Conservation (phyloP, 1,140 invertebrate genomes). For the Pseudomyrmex sp. region DNA sequence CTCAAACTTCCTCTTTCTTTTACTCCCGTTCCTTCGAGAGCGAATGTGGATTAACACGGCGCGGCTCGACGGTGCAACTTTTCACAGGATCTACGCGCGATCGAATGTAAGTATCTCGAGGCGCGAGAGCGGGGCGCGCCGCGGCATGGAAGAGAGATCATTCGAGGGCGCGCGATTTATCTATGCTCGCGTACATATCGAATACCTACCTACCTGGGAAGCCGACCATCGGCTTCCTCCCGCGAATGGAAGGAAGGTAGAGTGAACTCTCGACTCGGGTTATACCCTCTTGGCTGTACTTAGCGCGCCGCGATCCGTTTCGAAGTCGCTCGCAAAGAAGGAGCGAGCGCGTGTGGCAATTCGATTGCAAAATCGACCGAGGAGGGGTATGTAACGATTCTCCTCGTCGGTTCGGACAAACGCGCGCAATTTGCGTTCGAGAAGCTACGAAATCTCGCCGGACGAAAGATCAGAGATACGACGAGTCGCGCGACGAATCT, state of each 20-base stretch:
- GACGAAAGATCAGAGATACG: not conserved
- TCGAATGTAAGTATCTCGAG: conserved; percentile 39
- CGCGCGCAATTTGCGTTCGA: conserved; percentile 18
- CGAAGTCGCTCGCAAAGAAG: conserved; percentile 70
- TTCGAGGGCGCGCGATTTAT: conserved; percentile 53
- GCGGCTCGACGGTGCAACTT: conserved; percentile 5
- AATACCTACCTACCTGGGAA: conserved; percentile 51
- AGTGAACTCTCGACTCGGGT: not conserved
- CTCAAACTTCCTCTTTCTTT: conserved; percentile 8
- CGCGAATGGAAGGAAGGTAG: conserved; percentile 56
- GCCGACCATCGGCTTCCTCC: conserved; percentile 55
- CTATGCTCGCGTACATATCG: conserved; percentile 46
- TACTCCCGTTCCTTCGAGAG: not conserved
- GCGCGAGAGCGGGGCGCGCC: conserved; percentile 6
- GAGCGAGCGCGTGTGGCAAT: conserved; percentile 76
- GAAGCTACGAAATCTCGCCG: not conserved
- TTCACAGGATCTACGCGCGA: conserved; percentile 55
- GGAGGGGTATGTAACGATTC: conserved; percentile 69
- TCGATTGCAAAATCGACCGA: conserved; percentile 74
- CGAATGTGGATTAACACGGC: conserved; percentile 38
- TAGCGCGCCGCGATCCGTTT: conserved; percentile 37
- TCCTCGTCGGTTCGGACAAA: conserved; percentile 56
- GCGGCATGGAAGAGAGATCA: conserved; percentile 39
- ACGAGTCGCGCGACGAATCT: not conserved
- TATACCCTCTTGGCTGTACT: not conserved